Evolutionary conservation across 1,140 invertebrate genomes (phyloP).

Genomic region (Gryon sp.): DNA sequence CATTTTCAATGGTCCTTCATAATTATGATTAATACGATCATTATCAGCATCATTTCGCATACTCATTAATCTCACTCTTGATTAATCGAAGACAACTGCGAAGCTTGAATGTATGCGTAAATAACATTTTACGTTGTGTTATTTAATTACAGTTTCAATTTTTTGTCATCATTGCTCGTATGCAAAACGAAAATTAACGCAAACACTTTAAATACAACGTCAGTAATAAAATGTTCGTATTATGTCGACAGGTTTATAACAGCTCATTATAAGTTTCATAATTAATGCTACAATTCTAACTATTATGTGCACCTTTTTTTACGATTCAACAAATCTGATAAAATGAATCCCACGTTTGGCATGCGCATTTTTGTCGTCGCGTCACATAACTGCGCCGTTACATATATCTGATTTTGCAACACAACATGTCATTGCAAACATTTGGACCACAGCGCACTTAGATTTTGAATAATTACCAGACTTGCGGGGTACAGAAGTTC

Average conservation of each 20-base stretch:
- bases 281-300: constrained; percentile 19
- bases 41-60: constrained; percentile 27
- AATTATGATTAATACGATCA: constrained; percentile 61
- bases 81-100: constrained; percentile 15
- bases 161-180: neutral
- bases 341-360: constrained; percentile 10
- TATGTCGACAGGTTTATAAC: constrained; percentile 1
- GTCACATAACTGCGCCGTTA: constrained; percentile 26
- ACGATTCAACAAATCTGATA: constrained; percentile 16
- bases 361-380: constrained; percentile 32
- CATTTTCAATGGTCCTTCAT: constrained; percentile 37
- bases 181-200: neutral
- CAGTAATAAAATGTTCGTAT: constrained; percentile 2
- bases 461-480: constrained; percentile 6
- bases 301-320: constrained; percentile 19
- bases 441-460: constrained; percentile 25
- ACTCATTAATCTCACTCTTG: constrained; percentile 59
- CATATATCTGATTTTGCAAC: constrained; percentile 26
- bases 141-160: constrained; percentile 28
- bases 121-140: constrained; percentile 3
- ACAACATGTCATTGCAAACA: constrained; percentile 39
- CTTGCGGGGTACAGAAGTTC: constrained; percentile 45
- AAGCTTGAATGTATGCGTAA: neutral
- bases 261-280: constrained; percentile 12
- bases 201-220: neutral